Percentiles rank a stretch among this genome's conserved stretches.
These are phyloP conservation scores for Hydriomena furcata DNA, from an alignment of 2,888 invertebrate species.

Conservation along the genomic window DNA sequence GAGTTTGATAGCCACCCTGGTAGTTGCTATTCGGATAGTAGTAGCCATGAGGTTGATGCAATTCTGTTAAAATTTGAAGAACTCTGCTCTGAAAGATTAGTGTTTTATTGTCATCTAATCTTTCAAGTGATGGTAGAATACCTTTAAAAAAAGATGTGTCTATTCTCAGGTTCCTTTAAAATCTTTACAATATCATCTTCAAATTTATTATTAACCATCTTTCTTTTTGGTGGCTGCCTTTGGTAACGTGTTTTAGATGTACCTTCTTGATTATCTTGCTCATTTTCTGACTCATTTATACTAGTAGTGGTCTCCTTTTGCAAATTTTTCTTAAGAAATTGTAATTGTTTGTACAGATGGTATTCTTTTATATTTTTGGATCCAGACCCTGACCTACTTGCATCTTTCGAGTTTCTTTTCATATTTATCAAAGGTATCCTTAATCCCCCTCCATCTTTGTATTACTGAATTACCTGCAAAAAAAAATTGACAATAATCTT, in stretches of 20 bases:
- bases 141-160: constrained; percentile 37
- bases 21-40: constrained; percentile 31
- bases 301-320: constrained; percentile 37
- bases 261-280: constrained; percentile 34
- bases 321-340: constrained; percentile 37
- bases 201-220: too few relatives aligned
- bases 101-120: constrained; percentile 38
- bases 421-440: constrained; percentile 38
- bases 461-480: constrained; percentile 36
- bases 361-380: constrained; percentile 36
- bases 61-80: constrained; percentile 6
- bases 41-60: constrained; percentile 32
- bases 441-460: constrained; percentile 37
- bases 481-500: constrained; percentile 26
- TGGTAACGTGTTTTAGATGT: constrained; percentile 36
- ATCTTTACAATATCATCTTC: too few relatives aligned
- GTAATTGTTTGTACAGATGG: constrained; percentile 37
- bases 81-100: constrained; percentile 24
- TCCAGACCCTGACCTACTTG: constrained; percentile 35
- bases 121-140: constrained; percentile 40
- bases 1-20: constrained; percentile 33
- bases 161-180: too few relatives aligned
- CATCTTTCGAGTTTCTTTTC: constrained; percentile 39
- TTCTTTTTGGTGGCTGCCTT: too few relatives aligned
- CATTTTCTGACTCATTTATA: constrained; percentile 33